Evolutionary conservation across 1,140 invertebrate species (phyloP).

Genomic region (Lepidostoma basale): DNA sequence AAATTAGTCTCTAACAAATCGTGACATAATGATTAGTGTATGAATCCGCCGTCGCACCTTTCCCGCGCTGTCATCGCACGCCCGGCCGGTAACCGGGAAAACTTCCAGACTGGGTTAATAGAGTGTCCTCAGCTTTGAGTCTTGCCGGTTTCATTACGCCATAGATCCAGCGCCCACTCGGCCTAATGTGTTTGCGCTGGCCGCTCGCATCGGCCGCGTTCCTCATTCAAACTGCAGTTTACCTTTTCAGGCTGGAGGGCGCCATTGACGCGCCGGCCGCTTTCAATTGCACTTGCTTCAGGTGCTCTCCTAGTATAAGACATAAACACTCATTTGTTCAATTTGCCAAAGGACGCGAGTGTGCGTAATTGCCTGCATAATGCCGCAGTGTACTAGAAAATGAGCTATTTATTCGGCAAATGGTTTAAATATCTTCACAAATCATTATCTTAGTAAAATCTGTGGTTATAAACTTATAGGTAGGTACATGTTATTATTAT

Average conservation of each 20-base stretch:
- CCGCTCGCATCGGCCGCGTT: conserved; percentile 1
- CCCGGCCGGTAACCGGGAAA: neutral
- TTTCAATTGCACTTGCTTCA: conserved; percentile 11
- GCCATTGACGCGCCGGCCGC: conserved; percentile 10
- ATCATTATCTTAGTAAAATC: too few relatives aligned
- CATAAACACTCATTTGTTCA: conserved; percentile 18
- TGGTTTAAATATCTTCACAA: too few relatives aligned
- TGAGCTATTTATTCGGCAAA: neutral
- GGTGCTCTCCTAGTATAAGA: conserved; percentile 12
- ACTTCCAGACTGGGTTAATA: conserved; percentile 34
- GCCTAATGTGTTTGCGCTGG: conserved; percentile 19
- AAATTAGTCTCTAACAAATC: too few relatives aligned
- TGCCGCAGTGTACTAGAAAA: too few relatives aligned
- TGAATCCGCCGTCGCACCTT: neutral
- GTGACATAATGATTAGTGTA: too few relatives aligned
- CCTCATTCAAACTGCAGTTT: neutral
- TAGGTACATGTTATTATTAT: too few relatives aligned
- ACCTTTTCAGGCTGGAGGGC: conserved; percentile 11
- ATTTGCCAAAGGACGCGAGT: conserved; percentile 10
- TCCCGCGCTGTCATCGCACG: conserved; percentile 6
- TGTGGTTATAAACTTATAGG: too few relatives aligned
- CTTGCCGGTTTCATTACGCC: conserved; percentile 27
- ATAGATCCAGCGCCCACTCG: conserved; percentile 26
- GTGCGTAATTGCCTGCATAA: conserved; percentile 12
- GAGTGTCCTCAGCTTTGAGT: conserved; percentile 39